phyloP scores from a whole-genome alignment of 92 coral and sea anemone species.

The Phymanthus crucifer region DNA sequence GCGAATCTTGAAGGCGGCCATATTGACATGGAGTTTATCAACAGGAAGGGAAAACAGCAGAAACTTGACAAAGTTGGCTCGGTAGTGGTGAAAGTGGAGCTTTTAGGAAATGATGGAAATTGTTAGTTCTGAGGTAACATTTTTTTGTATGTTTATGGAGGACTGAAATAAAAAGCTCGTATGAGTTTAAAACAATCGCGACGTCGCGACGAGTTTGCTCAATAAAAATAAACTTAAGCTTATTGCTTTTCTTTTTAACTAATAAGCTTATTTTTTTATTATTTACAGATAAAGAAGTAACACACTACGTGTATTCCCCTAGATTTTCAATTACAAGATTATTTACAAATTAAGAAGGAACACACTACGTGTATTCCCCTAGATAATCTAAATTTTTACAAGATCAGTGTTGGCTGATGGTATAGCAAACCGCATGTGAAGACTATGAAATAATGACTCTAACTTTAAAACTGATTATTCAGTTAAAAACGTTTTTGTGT shows the following conservation, averaged over 20 bases:
- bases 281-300: not conserved
- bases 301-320: not conserved
- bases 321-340: not conserved
- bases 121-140: conserved; percentile 16
- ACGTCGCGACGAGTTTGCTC: too few species aligned
- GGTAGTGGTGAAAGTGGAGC: not conserved
- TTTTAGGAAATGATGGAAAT: not conserved
- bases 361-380: conserved; percentile 11
- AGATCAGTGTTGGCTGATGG: conserved; percentile 3
- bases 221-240: too few species aligned
- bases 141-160: conserved; percentile 16
- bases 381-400: conserved; percentile 13
- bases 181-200: too few species aligned
- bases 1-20: conserved; percentile 12
- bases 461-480: conserved; percentile 3
- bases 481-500: too few species aligned
- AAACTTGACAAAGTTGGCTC: conserved; percentile 1
- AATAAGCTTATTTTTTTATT: too few species aligned
- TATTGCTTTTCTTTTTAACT: too few species aligned
- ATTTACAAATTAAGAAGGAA: not conserved
- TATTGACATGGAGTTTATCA: not conserved
- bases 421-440: conserved; percentile 13
- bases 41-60: not conserved
- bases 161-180: not conserved
- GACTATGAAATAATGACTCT: conserved; percentile 25